phyloP scores from a whole-genome alignment of 2,888 invertebrate species.

The Morpho deidamia region DNA sequence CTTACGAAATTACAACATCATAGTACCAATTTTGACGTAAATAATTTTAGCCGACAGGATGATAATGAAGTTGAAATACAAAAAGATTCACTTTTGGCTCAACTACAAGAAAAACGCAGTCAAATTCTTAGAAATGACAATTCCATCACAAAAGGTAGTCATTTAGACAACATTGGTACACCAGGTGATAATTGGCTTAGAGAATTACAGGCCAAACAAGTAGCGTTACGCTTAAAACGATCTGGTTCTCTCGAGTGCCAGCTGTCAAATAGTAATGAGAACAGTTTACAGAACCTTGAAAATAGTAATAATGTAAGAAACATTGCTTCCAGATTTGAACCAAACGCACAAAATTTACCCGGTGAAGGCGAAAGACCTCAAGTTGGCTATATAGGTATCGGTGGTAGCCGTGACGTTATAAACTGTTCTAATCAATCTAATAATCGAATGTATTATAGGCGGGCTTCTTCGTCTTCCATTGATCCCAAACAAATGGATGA shows the following conservation, averaged over 20 bases:
- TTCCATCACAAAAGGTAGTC: slow-evolving; percentile 43
- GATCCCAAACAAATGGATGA: slow-evolving; percentile 66
- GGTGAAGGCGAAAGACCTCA: slow-evolving; percentile 57
- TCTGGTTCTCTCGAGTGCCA: slow-evolving; percentile 59
- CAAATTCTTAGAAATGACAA: slow-evolving; percentile 75
- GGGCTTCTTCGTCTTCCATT: slow-evolving; percentile 63
- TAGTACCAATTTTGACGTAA: slow-evolving; percentile 28
- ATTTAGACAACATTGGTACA: slow-evolving; percentile 46
- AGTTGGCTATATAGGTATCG: slow-evolving; percentile 61
- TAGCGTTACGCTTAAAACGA: slow-evolving; percentile 64
- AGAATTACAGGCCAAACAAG: slow-evolving; percentile 89
- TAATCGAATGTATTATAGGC: slow-evolving; percentile 49
- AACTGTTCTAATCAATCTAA: slow-evolving; percentile 63
- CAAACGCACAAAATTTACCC: slow-evolving; percentile 39
- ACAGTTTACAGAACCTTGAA: slow-evolving; percentile 27
- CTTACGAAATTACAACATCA: slow-evolving; percentile 64
- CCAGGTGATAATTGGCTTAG: slow-evolving; percentile 83
- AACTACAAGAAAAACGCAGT: slow-evolving; percentile 81
- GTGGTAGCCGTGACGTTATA: slow-evolving; percentile 66
- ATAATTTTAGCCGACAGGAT: slow-evolving; percentile 27
- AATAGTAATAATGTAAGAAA: slow-evolving; percentile 81
- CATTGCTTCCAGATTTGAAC: slow-evolving; percentile 90
- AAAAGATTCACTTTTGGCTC: slow-evolving; percentile 75
- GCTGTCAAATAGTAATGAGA: slow-evolving; percentile 47
- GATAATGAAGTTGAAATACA: slow-evolving; percentile 51